phyloP scores from a whole-genome alignment of 2,113 vertebrate species.

The Anolis carolinensis region DNA sequence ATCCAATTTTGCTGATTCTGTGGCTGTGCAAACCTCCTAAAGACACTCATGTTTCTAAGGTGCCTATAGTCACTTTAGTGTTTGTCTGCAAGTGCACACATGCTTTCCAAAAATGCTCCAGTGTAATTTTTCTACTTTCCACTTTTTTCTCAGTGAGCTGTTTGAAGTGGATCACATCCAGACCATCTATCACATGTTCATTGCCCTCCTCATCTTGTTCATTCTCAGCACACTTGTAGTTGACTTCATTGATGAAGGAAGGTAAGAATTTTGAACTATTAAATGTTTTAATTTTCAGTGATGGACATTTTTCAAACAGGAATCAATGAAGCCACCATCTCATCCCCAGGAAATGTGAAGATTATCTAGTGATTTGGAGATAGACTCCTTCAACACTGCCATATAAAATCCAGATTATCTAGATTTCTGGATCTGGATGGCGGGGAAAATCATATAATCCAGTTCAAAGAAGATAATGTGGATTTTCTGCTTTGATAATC shows the following conservation, averaged over 20 bases:
- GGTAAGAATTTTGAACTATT: constrained; percentile 75
- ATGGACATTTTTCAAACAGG: neutral
- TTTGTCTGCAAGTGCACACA: too few species aligned
- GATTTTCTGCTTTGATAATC: too few species aligned
- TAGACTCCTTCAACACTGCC: too few species aligned
- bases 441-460: too few species aligned
- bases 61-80: neutral
- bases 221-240: constrained; percentile 93
- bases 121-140: constrained; percentile 15
- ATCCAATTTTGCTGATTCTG: too few species aligned
- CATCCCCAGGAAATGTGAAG: too few species aligned
- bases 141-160: constrained; percentile 82
- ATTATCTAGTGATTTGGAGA: neutral
- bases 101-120: neutral
- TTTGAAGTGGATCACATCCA: constrained; percentile 98
- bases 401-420: too few species aligned
- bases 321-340: neutral
- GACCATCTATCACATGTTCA: constrained; percentile 99
- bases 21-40: neutral
- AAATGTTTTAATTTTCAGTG: neutral
- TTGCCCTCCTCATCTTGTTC: constrained; percentile 93
- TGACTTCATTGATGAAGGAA: constrained; percentile 95
- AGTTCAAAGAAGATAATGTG: too few species aligned
- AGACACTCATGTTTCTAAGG: too few species aligned
- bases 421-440: too few species aligned